Evolutionary conservation across 2,113 vertebrate genomes (phyloP).

Genomic region (Mus pahari): DNA sequence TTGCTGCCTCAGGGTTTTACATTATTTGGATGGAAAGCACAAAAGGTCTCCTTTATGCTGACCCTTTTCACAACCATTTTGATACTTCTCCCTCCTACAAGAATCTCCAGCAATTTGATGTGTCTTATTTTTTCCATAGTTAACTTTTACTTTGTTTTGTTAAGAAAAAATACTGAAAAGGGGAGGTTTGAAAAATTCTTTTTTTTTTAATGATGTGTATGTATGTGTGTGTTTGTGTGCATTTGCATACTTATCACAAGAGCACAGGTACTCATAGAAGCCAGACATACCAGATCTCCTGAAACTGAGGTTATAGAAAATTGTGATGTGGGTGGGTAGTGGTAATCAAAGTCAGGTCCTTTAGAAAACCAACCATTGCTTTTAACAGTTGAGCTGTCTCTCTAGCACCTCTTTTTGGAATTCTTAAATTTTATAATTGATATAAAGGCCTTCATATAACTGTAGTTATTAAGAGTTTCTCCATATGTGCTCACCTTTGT

Average conservation of each 20-base stretch:
- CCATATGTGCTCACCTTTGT: background rate
- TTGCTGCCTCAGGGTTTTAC: background rate
- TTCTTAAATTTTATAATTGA: constrained; percentile 21
- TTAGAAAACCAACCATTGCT: too few relatives aligned
- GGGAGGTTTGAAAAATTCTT: background rate
- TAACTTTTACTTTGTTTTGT: background rate
- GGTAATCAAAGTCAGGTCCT: background rate
- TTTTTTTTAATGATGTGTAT: background rate
- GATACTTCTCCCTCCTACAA: background rate
- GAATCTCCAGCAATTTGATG: background rate
- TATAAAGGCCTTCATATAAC: background rate
- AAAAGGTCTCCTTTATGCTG: background rate
- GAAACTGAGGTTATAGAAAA: background rate
- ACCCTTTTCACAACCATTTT: background rate
- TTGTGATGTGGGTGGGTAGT: background rate
- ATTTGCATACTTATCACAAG: background rate
- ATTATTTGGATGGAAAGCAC: background rate
- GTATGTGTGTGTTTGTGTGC: background rate
- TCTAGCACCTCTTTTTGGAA: background rate
- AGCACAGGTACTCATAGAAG: background rate
- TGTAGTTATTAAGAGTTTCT: background rate
- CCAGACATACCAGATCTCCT: background rate
- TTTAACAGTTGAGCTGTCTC: background rate
- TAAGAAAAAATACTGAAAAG: background rate
- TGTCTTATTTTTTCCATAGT: background rate